Evolutionary conservation across 2,888 invertebrate species (phyloP), one percentile per base, ranked within the genome.

Genomic region (Phragmatobia fuliginosa): DNA sequence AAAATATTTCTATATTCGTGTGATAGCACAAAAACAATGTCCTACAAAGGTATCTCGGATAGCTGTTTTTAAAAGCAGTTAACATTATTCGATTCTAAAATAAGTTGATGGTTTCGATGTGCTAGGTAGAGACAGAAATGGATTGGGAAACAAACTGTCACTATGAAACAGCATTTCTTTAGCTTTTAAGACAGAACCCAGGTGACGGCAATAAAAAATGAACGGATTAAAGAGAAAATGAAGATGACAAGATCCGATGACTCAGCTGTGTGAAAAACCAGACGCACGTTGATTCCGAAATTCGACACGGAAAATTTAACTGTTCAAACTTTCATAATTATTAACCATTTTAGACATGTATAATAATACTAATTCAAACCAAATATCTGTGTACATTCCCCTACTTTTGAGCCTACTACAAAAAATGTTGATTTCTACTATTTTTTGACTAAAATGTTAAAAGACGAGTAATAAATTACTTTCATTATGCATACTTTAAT

Each of bases 41-140:
- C 45, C 64, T 68, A 64, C 2, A 60, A 73, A 71, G 76, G 76
- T 74, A 78, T 78, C 74, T 76, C 76, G 74, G 66, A 69, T 63
- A 67, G 61, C 68, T 62, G 62, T 52, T 32, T 31, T 52, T 32
- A 63, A 49, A n/a, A n/a, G n/a, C n/a, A 32, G 21, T 32, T 25
- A 36, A 32, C 14, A 52, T 66, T 45, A 67, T 41, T 41, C 28
- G 21, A 32, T 21, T 18, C 18, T 10, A 59, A 18, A 59, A 32
- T 32, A 59, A 32, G 10, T 18, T 31, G 7, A 21, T 21, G 28
- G 10, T 59, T 32, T 52, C 52, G 25, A 28, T 11, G 16, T 56
- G 5, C 52, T 56, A 25, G n/a, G 56, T 56, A 1, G 56, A 56
- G 28, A 14, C 25, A 56, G 56, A 56, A 56, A 56, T 25, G 16